Evolutionary conservation across 2,113 vertebrate genomes (phyloP).

Genomic region (Arothron firmamentum): DNA sequence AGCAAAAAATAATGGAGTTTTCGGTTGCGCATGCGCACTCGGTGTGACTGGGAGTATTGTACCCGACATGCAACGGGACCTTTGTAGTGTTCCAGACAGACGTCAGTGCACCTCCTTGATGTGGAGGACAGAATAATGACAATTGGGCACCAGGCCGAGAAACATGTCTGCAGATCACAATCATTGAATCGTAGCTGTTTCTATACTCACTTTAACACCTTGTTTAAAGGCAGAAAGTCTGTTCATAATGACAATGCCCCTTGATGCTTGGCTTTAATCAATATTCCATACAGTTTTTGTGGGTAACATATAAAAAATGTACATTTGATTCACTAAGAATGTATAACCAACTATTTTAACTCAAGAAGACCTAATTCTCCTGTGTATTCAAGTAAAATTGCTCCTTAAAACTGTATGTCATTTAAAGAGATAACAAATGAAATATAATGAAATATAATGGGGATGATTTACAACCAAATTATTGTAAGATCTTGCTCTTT

Average conservation of each 20-base stretch:
- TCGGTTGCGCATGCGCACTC: constrained; percentile 82
- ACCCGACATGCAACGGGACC: constrained; percentile 80
- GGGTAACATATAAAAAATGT: too few species aligned
- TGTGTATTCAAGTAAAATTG: too few species aligned
- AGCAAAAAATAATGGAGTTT: constrained; percentile 87
- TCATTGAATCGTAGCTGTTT: not conserved
- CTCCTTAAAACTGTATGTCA: too few species aligned
- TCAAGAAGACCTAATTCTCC: too few species aligned
- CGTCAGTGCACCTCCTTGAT: constrained; percentile 43
- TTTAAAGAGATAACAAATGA: too few species aligned
- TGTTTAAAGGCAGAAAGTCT: not conserved
- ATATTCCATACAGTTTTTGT: too few species aligned
- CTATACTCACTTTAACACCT: not conserved
- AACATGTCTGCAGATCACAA: constrained; percentile 4
- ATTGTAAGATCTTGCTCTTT: not conserved
- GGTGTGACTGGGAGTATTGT: constrained; percentile 78
- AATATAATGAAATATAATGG: too few species aligned
- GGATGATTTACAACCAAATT: not conserved
- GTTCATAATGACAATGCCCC: too few species aligned
- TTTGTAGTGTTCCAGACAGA: constrained; percentile 67
- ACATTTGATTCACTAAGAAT: too few species aligned
- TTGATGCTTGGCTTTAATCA: too few species aligned
- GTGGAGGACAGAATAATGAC: constrained; percentile 50
- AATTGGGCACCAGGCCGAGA: constrained; percentile 20
- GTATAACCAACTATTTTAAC: too few species aligned